Conservation (phyloP, 37 sponge, comb jelly and placozoan species). For the Mnemiopsis leidyi region DNA sequence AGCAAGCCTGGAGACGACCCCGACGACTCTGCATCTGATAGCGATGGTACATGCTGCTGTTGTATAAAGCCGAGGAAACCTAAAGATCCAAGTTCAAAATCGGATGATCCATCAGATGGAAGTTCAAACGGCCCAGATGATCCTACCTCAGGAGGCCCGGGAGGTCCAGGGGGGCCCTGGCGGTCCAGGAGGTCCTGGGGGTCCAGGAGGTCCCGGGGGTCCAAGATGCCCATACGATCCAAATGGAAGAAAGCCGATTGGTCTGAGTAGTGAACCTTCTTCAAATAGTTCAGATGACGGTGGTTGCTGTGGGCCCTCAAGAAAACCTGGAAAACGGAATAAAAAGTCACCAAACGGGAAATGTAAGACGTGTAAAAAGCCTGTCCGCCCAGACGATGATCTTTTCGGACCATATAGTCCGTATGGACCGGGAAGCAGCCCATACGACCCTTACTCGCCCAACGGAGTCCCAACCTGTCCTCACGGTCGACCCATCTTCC, state of each 20-base stretch:
- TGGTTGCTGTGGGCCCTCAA: background rate
- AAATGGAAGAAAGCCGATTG: background rate
- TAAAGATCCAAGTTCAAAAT: background rate
- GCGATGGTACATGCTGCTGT: conserved; percentile 4
- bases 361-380: background rate
- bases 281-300: background rate
- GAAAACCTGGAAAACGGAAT: background rate
- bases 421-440: background rate
- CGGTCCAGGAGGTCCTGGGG: background rate
- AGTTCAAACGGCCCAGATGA: too few species aligned
- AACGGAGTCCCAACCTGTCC: too few species aligned
- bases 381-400: conserved; percentile 13
- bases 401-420: background rate
- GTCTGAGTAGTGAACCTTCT: background rate
- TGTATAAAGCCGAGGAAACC: background rate
- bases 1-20: background rate
- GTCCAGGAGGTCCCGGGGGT: background rate
- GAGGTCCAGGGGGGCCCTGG: too few species aligned
- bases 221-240: background rate
- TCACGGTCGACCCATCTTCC: background rate
- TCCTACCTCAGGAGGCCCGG: too few species aligned
- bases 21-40: background rate
- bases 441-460: background rate
- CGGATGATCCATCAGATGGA: too few species aligned
- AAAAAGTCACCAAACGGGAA: background rate